Evolutionary conservation across 2,797 vertebrate species (phyloP), one percentile per base, ranked within the genome.

Genomic region (Acrocephalus scirpaceus): DNA sequence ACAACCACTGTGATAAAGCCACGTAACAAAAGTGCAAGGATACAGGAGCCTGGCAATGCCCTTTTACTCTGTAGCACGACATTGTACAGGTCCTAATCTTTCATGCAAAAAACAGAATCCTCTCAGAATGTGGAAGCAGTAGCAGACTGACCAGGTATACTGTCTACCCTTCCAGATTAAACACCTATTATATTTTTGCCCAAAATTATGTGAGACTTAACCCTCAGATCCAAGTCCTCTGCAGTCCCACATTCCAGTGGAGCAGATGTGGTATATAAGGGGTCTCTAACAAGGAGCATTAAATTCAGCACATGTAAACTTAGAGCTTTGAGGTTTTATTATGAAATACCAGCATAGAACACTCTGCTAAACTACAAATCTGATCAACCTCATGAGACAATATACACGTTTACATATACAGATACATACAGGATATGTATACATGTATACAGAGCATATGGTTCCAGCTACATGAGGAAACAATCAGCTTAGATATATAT

Each of bases 401-500:
- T 17, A 29, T 13, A 40, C 2, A 1, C 1, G 0, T 12, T 5
- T 8, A 36, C 4, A 38, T 17, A 66, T 0, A 64, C 4, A 11
- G 2, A 18, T 4, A 61, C 2, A 14, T 6, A 13, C 0, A 26
- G 6, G 32, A 38, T 14, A 14, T 12, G 14, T 20, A 45, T 6
- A 29, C 4, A 19, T 5, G 2, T 8, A 56, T 4, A 71, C 0
- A 36, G 10, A 66, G 40, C 29, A 44, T 15, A 5, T 2, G 8
- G 61, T 23, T 51, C n/a, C 54, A 65, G 30, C 42, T 2, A 38
- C 29, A 7, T 2, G 5, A 91, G 70, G 40, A 40, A 85, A 69
- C 30, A 30, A 34, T 10, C 23, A 42, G 16, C 38, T 64, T 26
- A 72, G 7, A 42, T 40, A 45, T 0, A 1, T 19, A 30, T 53